These are phyloP conservation scores for Drosophila mimica DNA, from an alignment of 2,888 invertebrate species.

Conservation along the genomic window DNA sequence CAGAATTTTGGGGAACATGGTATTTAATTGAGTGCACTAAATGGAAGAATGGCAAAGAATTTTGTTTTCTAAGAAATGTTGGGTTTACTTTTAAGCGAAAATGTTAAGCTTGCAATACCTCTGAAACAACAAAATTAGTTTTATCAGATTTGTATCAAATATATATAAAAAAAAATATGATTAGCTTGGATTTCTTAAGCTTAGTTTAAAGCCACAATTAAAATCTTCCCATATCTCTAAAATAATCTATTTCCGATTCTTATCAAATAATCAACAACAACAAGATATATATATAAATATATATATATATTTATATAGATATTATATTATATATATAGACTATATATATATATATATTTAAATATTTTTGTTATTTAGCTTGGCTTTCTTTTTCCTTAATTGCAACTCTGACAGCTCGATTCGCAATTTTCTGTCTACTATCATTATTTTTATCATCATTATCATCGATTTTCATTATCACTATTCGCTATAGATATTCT, in stretches of 20 bases:
- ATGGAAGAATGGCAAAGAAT: no score
- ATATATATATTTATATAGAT: no score
- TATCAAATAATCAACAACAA: neutral
- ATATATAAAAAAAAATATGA: neutral
- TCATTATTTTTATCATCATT: no score
- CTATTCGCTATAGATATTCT: neutral
- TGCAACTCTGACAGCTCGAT: constrained; percentile 1
- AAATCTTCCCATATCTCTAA: neutral
- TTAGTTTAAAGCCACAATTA: no score
- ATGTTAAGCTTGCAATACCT: neutral
- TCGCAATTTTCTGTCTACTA: neutral
- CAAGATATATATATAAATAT: no score
- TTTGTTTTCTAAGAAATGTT: neutral
- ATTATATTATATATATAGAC: no score
- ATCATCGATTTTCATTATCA: neutral
- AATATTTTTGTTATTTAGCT: neutral
- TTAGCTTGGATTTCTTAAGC: neutral
- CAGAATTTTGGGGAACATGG: neutral
- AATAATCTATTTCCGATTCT: neutral
- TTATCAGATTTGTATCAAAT: no score
- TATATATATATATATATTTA: no score
- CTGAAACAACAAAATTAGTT: neutral
- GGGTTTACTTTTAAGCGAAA: neutral
- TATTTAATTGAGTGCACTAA: neutral
- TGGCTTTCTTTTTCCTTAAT: neutral